A percentile compares a stretch with the other conserved stretches of the same genome.
These are phyloP conservation scores for Thereva nobilitata DNA, from an alignment of 2,888 invertebrate species.

Conservation along the genomic window DNA sequence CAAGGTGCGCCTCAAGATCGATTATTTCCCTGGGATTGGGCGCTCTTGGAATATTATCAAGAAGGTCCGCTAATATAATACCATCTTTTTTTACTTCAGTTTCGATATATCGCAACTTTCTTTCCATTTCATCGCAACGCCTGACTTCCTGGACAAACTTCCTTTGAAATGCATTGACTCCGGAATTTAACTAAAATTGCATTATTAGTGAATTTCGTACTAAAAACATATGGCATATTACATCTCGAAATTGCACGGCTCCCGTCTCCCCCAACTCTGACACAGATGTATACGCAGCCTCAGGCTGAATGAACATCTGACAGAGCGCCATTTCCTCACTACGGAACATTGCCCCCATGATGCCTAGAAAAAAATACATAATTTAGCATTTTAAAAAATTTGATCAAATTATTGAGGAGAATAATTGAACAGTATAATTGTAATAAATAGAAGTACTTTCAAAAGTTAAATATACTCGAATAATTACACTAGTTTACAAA, in stretches of 20 bases:
- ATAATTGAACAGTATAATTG: too few relatives aligned
- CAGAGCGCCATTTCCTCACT: slow-evolving; percentile 90
- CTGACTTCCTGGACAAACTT: slow-evolving; percentile 84
- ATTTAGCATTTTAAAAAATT: too few relatives aligned
- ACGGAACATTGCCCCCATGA: slow-evolving; percentile 81
- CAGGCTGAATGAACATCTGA: slow-evolving; percentile 95
- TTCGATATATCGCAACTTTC: slow-evolving; percentile 77
- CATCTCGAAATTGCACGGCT: slow-evolving; percentile 93
- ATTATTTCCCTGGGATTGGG: slow-evolving; percentile 79
- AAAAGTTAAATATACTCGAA: too few relatives aligned
- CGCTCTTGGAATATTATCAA: slow-evolving; percentile 66
- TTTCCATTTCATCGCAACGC: slow-evolving; percentile 83
- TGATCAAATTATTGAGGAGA: too few relatives aligned
- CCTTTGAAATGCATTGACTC: slow-evolving; percentile 79
- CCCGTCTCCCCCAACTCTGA: slow-evolving; percentile 94
- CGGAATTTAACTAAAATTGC: slow-evolving; percentile 65
- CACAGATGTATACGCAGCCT: slow-evolving; percentile 91
- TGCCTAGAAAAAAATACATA: neutral
- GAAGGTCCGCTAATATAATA: slow-evolving; percentile 69
- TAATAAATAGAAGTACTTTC: too few relatives aligned
- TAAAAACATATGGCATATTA: slow-evolving; percentile 60
- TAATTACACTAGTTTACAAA: too few relatives aligned
- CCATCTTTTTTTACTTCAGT: slow-evolving; percentile 76
- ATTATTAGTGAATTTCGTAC: neutral
- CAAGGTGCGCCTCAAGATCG: slow-evolving; percentile 82